Evolutionary conservation across 2,113 vertebrate species (phyloP).

Genomic region (Ailuropoda melanoleuca): DNA sequence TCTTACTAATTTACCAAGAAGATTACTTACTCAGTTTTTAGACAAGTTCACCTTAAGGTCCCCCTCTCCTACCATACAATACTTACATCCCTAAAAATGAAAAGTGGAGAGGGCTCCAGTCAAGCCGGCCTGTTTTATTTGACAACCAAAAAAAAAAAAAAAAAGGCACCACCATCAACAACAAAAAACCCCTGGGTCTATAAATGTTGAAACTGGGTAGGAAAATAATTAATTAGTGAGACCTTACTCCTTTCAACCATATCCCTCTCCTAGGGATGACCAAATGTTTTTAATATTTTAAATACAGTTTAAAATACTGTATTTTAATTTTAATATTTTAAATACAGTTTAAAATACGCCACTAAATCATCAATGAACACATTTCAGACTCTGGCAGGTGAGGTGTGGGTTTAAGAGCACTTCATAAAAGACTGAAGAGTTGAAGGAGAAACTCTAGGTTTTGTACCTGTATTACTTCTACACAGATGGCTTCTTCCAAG

Average conservation of each 20-base stretch:
- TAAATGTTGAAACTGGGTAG: background rate
- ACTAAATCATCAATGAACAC: background rate
- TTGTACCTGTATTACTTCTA: constrained; percentile 69
- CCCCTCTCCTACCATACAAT: background rate
- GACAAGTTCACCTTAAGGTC: constrained; percentile 29
- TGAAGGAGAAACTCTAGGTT: constrained; percentile 33
- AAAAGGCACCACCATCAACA: background rate
- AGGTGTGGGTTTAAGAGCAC: constrained; percentile 84
- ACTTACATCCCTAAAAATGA: constrained; percentile 24
- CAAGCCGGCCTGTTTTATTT: constrained; percentile 24
- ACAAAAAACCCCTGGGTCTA: background rate
- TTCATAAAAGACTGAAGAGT: constrained; percentile 66
- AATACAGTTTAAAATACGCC: no score
- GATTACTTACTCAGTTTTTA: background rate
- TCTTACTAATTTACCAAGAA: constrained; percentile 30
- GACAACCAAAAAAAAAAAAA: constrained; percentile 21
- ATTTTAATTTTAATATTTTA: no score
- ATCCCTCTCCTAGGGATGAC: background rate
- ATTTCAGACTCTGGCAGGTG: constrained; percentile 67
- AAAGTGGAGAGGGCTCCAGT: background rate
- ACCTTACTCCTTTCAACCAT: background rate
- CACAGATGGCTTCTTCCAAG: constrained; percentile 57
- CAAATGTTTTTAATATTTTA: background rate
- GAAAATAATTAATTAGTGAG: background rate
- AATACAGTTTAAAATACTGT: constrained; percentile 61